These are phyloP conservation scores for Aurelia aurita complex sp. Pacific DNA, from an alignment of 30 jellyfish, hydroid and myxozoan species.

Conservation along the genomic window DNA sequence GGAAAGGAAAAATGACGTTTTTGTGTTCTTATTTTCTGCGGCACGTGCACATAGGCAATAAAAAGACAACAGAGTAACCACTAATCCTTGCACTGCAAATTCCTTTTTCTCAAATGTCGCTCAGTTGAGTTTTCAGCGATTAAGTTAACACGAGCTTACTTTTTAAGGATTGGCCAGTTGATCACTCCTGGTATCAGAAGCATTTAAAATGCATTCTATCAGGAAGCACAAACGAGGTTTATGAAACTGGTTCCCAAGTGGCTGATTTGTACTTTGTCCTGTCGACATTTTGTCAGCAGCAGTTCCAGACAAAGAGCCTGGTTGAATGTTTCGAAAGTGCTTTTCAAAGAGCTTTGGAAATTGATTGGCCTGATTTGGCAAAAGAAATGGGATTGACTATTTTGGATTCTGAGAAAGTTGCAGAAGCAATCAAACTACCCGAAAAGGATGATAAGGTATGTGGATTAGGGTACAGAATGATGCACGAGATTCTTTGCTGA, in stretches of 20 bases:
- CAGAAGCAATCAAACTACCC: slow-evolving; percentile 39
- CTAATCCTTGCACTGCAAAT: too few species aligned
- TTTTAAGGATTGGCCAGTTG: slow-evolving; percentile 92
- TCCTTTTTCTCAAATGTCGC: too few species aligned
- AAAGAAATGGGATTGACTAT: slow-evolving; percentile 83
- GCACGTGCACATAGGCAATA: too few species aligned
- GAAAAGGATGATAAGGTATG: slow-evolving; percentile 72
- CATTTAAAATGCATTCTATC: slow-evolving; percentile 60
- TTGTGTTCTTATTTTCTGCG: too few species aligned
- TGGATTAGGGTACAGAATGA: too few species aligned
- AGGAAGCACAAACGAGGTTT: slow-evolving; percentile 92
- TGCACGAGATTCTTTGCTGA: too few species aligned
- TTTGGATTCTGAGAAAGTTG: slow-evolving; percentile 42
- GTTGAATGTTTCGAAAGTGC: slow-evolving; percentile 7
- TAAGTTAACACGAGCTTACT: neutral
- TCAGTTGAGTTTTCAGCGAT: too few species aligned
- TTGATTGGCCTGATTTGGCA: slow-evolving; percentile 86
- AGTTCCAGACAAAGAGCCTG: neutral
- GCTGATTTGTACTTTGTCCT: slow-evolving; percentile 80
- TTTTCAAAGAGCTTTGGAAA: slow-evolving; percentile 20
- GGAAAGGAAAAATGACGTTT: too few species aligned
- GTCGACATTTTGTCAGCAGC: slow-evolving; percentile 22
- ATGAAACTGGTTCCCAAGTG: slow-evolving; percentile 95
- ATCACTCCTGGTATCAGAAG: slow-evolving; percentile 61
- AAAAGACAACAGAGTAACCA: too few species aligned